Evolutionary conservation across 2,888 invertebrate genomes (phyloP), one percentile per base, ranked within the genome.

Genomic region (Anaspis maculata): DNA sequence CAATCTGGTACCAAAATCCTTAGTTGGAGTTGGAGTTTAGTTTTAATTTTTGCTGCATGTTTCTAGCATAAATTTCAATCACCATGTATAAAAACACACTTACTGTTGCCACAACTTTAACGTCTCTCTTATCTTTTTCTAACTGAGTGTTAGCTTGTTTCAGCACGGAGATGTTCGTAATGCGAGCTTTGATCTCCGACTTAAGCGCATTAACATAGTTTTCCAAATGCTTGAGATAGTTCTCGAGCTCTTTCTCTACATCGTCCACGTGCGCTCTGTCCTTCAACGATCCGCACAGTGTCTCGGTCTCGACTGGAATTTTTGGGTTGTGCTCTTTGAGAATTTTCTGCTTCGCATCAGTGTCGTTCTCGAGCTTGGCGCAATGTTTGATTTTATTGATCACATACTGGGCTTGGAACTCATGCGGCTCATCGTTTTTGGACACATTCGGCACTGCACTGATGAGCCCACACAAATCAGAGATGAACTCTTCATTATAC

Each of bases 81-180:
- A n/a, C n/a, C n/a, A n/a, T n/a, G n/a, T n/a, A n/a, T n/a, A n/a
- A n/a, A n/a, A 9, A 19, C 5, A 19, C 9, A 77, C 85, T 79
- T 67, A 94, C 95, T 73, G 88, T 91, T 37, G 88, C 87, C 14
- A 96, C 95, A 41, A 95, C 83, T 72, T 91, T 92, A 9, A 95
- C 95, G 70, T 97, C 96, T 3, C 87, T 85, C 39, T 85, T 74
- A 61, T 96, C 95, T 11, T 83, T 85, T 23, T 87, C 83, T 60
- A 94, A 88, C 65, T 89, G 92, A 40, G 82, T 77, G 51, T 86
- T 83, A 3, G 90, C 87, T 25, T 85, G 82, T 32, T 83, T 79
- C 27, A 95, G 65, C 19, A 85, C 66, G 3, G 84, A 80, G 31
- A 94, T 69, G 27, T 96, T 70, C 2, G 82, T 73, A 45, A 77